phyloP scores from a whole-genome alignment of 2,113 vertebrate species.

The Desmodus rotundus region DNA sequence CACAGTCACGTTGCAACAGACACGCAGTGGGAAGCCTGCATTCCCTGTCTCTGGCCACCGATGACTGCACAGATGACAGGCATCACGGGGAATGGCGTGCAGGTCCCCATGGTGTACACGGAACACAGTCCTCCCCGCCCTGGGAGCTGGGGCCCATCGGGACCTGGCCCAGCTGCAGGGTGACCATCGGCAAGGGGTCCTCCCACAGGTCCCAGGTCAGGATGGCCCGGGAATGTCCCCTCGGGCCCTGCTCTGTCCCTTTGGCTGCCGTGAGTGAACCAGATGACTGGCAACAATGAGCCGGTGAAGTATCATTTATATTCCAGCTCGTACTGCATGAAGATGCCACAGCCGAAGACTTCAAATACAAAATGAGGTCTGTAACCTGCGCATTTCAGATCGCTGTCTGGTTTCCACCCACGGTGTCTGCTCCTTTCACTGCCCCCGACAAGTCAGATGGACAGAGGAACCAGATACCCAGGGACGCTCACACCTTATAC shows the following conservation, averaged over 20 bases:
- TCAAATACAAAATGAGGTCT: background rate
- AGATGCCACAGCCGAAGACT: background rate
- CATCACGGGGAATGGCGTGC: fast-evolving
- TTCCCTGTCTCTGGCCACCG: too few relatives aligned
- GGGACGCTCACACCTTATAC: background rate
- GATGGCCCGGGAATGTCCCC: background rate
- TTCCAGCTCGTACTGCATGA: background rate
- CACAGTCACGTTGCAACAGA: background rate
- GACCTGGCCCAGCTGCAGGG: background rate
- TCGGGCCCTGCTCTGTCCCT: fast-evolving
- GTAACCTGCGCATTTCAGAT: too few relatives aligned
- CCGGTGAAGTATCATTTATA: background rate
- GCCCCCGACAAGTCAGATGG: background rate
- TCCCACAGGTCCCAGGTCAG: background rate
- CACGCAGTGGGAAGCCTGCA: too few relatives aligned
- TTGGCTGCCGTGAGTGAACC: background rate
- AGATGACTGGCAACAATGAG: background rate
- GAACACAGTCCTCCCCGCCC: fast-evolving
- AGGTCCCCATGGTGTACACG: fast-evolving
- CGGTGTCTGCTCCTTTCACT: too few relatives aligned
- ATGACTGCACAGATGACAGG: too few relatives aligned
- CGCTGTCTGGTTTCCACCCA: too few relatives aligned
- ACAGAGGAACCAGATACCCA: background rate
- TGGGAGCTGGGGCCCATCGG: background rate
- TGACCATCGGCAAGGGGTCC: fast-evolving